Evolutionary conservation across 2,113 vertebrate genomes (phyloP).

Genomic region (Pachycephala philippinensis): DNA sequence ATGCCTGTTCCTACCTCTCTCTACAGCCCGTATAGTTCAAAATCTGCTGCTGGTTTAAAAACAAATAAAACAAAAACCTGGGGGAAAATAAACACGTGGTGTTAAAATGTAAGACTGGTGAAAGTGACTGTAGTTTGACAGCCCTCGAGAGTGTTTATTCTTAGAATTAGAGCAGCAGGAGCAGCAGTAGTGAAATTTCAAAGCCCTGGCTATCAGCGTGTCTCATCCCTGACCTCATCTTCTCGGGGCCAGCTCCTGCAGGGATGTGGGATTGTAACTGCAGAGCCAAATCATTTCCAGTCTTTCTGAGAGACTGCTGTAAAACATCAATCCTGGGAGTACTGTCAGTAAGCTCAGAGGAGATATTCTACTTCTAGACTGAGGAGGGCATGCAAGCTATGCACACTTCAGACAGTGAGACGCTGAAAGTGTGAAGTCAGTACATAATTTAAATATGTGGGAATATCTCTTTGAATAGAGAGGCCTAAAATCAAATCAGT

Average conservation of each 20-base stretch:
- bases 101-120: neutral
- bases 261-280: neutral
- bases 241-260: neutral
- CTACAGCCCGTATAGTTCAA: neutral
- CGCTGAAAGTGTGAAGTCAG: neutral
- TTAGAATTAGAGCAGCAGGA: neutral
- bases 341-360: neutral
- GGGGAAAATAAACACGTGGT: neutral
- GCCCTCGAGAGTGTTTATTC: neutral
- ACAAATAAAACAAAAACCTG: constrained; percentile 23
- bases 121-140: constrained; percentile 21
- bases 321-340: neutral
- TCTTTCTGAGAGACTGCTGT: neutral
- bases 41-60: neutral
- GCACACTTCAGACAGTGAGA: neutral
- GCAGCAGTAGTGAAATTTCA: neutral
- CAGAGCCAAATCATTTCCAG: neutral
- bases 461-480: neutral
- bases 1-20: neutral
- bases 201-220: neutral
- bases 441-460: neutral
- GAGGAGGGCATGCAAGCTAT: neutral
- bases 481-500: neutral
- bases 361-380: neutral
- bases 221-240: neutral